Percentiles rank a stretch among this genome's conserved stretches.
Conservation (phyloP, 2,797 vertebrate genomes). For the Todus mexicanus region DNA sequence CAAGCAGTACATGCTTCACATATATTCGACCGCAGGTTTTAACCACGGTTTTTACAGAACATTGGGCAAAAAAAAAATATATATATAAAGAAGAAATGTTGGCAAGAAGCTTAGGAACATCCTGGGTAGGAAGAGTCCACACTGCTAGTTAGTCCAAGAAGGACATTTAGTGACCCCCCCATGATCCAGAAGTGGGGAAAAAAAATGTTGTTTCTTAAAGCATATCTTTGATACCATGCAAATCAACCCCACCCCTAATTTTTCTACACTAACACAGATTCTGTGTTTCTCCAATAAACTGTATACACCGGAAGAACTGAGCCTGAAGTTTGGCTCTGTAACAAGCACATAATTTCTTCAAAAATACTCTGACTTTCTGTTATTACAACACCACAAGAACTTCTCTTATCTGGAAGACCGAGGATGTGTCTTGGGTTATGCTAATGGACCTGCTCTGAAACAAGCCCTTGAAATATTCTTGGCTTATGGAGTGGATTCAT, state of each 20-base stretch:
- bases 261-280: not conserved
- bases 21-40: not conserved
- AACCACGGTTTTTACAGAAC: not conserved
- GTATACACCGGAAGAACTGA: not conserved
- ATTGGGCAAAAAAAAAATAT: not conserved
- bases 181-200: not conserved
- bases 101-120: not conserved
- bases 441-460: conserved; percentile 38
- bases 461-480: conserved; percentile 34
- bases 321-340: not conserved
- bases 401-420: not conserved
- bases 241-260: not conserved
- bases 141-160: not conserved
- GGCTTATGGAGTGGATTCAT: conserved; percentile 31
- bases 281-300: not conserved
- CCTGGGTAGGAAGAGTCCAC: not conserved
- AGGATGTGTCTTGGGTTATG: not conserved
- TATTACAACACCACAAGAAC: not conserved
- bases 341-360: not conserved
- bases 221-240: not conserved
- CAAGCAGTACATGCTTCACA: not conserved
- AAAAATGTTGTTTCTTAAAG: not conserved
- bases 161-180: not conserved
- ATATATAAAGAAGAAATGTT: not conserved
- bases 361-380: not conserved